phyloP scores from a whole-genome alignment of 2,888 invertebrate genomes.

The Drosophila rubida region DNA sequence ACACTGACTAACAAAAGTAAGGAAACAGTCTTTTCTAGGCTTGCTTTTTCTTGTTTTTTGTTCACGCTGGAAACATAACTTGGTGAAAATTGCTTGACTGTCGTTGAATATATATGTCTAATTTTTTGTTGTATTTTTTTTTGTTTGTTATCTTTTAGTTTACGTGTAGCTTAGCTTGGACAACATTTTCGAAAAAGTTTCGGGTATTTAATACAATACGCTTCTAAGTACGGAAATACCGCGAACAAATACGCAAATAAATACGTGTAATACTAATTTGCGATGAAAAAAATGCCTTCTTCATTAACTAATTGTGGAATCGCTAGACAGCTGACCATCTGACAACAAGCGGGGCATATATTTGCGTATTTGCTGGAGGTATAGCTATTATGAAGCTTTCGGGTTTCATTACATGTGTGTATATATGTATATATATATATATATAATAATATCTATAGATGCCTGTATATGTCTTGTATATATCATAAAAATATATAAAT shows the following conservation, averaged over 20 bases:
- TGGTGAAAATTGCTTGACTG: constrained; percentile 50
- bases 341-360: constrained; percentile 9
- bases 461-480: constrained; percentile 56
- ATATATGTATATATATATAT: not conserved
- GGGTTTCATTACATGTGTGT: constrained; percentile 10
- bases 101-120: constrained; percentile 2
- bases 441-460: constrained; percentile 15
- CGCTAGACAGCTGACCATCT: not conserved
- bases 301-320: not conserved
- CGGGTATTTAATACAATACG: constrained; percentile 21
- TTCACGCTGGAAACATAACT: constrained; percentile 64
- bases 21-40: constrained; percentile 72
- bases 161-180: constrained; percentile 57
- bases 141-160: constrained; percentile 19
- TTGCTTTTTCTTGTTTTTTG: constrained; percentile 40
- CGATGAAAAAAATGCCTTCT: not conserved
- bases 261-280: not conserved
- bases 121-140: constrained; percentile 8
- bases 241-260: constrained; percentile 27
- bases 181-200: constrained; percentile 42
- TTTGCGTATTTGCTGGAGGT: constrained; percentile 25
- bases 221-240: constrained; percentile 7
- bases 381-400: constrained; percentile 22
- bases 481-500: constrained; percentile 55
- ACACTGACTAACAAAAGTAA: constrained; percentile 24